Conservation (phyloP, 2,113 vertebrate genomes). For the Mirza zaza region DNA sequence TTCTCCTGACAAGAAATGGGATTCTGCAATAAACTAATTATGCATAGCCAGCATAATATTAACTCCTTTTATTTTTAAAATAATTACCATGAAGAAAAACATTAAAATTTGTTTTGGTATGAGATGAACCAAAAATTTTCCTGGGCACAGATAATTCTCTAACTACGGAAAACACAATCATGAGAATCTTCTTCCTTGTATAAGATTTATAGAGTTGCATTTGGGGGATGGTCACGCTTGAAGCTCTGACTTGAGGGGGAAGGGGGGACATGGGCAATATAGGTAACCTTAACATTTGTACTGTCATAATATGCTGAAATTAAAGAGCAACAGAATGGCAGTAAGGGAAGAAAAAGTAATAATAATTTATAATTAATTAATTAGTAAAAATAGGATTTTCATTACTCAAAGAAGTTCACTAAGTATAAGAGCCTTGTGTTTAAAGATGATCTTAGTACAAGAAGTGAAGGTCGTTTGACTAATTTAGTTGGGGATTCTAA, state of each 20-base stretch:
- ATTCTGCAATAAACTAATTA: background rate
- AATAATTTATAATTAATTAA: background rate
- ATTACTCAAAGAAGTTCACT: background rate
- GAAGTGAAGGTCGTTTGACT: background rate
- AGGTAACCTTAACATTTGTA: too few species aligned
- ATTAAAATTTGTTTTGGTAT: background rate
- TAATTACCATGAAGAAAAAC: background rate
- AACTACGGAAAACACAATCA: background rate
- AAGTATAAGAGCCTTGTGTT: background rate
- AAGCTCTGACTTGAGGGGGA: too few species aligned
- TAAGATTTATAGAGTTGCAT: background rate
- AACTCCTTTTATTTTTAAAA: background rate
- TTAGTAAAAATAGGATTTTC: background rate
- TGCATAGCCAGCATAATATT: background rate
- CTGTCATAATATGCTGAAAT: too few species aligned
- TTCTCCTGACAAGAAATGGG: background rate
- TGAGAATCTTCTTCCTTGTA: background rate
- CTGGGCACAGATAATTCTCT: background rate
- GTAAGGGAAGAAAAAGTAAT: background rate
- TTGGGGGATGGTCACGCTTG: too few species aligned
- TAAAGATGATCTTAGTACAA: background rate
- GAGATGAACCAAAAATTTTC: background rate
- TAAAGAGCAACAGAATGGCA: background rate
- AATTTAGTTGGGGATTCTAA: background rate
- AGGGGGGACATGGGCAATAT: too few species aligned